phyloP scores from a whole-genome alignment of 35 echinoderm and acorn worm species.

The Chiridota heheva region DNA sequence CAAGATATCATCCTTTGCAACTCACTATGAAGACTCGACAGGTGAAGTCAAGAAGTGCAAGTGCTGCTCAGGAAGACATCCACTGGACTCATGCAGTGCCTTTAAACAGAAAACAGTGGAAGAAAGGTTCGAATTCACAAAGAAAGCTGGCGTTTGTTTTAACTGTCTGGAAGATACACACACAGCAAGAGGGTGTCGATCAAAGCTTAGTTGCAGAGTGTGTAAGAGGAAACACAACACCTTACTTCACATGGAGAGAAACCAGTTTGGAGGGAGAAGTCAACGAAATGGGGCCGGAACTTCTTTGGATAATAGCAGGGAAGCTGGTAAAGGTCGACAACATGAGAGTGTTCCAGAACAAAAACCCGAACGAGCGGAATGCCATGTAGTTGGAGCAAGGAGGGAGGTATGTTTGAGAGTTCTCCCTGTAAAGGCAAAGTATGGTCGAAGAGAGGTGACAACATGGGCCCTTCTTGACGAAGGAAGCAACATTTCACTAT shows the following conservation, averaged over 20 bases:
- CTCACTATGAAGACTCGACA: no score
- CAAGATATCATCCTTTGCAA: no score
- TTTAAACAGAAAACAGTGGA: constrained; percentile 10
- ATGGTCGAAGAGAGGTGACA: neutral
- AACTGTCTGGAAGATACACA: constrained; percentile 29
- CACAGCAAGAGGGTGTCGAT: constrained; percentile 30
- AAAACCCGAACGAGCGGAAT: constrained; percentile 19
- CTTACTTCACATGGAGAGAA: neutral
- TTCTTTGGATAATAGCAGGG: no score
- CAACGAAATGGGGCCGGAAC: constrained; percentile 21
- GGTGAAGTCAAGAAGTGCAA: no score
- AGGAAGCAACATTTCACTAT: constrained; percentile 24
- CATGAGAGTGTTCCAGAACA: no score
- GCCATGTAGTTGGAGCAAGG: neutral
- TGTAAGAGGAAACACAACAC: constrained; percentile 16
- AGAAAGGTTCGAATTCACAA: constrained; percentile 20
- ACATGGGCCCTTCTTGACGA: constrained; percentile 44
- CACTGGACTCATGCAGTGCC: neutral
- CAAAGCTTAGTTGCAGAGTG: neutral
- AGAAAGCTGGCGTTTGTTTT: constrained; percentile 12
- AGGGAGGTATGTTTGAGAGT: constrained; percentile 26
- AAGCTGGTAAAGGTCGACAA: no score
- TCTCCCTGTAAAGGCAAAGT: constrained; percentile 36
- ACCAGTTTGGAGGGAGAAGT: constrained; percentile 1
- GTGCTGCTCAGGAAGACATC: neutral